Percentiles rank a stretch among this genome's conserved stretches.
Evolutionary conservation across 2,888 invertebrate species (phyloP).

Genomic region (Agelastica alni): DNA sequence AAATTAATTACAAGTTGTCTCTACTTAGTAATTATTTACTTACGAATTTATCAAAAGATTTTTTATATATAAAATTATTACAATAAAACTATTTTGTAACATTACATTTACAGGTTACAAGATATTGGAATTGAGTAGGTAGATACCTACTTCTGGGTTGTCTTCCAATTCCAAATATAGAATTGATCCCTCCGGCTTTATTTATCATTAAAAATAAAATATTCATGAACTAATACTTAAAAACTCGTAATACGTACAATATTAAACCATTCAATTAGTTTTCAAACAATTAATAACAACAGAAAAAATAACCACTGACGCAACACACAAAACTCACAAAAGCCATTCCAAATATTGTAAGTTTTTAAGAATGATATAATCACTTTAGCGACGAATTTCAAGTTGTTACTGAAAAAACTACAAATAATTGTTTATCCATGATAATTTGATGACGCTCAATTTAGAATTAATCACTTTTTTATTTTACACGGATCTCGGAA

Average conservation of each 20-base stretch:
- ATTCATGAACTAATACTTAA: background rate
- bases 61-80: background rate
- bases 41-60: background rate
- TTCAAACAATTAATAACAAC: constrained; percentile 15
- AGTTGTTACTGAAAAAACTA: background rate
- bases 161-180: constrained; percentile 8
- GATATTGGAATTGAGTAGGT: constrained; percentile 1
- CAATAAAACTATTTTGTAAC: background rate
- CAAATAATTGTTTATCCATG: background rate
- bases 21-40: background rate
- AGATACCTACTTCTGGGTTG: constrained; percentile 4
- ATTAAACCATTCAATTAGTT: constrained; percentile 14
- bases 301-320: constrained; percentile 21
- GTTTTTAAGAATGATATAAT: background rate
- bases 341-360: constrained; percentile 4
- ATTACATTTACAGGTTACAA: background rate
- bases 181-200: constrained; percentile 1
- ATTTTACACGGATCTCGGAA: background rate
- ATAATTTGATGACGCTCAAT: constrained; percentile 1
- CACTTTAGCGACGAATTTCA: background rate
- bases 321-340: constrained; percentile 13
- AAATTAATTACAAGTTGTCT: background rate
- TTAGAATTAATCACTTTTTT: background rate
- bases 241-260: background rate
- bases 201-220: background rate